Evolutionary conservation across 1,140 invertebrate species (phyloP), one percentile per base, ranked within the genome.

Genomic region (Musca vetustissima): DNA sequence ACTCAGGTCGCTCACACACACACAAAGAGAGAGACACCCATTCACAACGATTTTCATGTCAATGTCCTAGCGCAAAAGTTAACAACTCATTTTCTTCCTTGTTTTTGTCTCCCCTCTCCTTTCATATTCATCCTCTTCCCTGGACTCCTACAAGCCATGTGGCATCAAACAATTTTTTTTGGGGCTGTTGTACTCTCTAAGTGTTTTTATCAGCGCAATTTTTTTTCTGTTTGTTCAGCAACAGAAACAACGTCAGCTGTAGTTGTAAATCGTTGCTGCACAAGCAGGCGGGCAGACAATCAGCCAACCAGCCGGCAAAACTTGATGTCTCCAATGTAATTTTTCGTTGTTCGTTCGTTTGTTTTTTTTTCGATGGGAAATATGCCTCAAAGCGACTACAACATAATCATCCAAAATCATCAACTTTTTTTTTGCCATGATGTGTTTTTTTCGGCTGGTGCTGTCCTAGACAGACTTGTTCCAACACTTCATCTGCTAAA

Each of bases 371-470:
- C 36, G n/a, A 7, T 61, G 11, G 24, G 17, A 61, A 61, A 61
- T 36, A 61, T 36, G 57, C 28, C 57, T 61, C 19, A 2, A 0
- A 52, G 49, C 6, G 49, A 52, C 55, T 28, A 59, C 25, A 61
- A 36, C 57, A 61, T 61, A 61, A 61, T 61, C 57, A 61, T 61
- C 11, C 25, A 59, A 59, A 61, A 61, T 32, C 55, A 21, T 61
- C 57, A 61, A 25, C 28, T 61, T 22, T 52, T 52, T 61, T 61
- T 19, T 2, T n/a, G n/a, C n/a, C n/a, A n/a, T n/a, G n/a, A n/a
- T n/a, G n/a, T n/a, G n/a, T n/a, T n/a, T n/a, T n/a, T n/a, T n/a
- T 14, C 6, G 17, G 24, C 14, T 57, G 24, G 24, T 32, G 28
- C 9, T 32, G 28, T 32, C 28, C 28, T 9, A 9, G 28, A 43